Percentiles rank a stretch among this genome's conserved stretches.
phyloP scores from a whole-genome alignment of 2,113 vertebrate species.

The Marcusenius ussheri region DNA sequence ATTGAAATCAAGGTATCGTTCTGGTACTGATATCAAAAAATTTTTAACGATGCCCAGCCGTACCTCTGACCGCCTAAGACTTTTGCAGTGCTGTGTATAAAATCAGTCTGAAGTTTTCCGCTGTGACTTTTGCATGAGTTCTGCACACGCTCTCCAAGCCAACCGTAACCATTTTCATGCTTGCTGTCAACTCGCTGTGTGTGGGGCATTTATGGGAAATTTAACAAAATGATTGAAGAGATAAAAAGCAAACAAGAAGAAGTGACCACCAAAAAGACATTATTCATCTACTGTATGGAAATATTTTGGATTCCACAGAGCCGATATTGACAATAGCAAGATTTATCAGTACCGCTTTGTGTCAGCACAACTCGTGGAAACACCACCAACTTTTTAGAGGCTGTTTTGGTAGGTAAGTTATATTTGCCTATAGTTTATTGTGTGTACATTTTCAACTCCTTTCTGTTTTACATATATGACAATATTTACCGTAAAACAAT shows the following conservation, averaged over 20 bases:
- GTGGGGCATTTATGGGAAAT: not conserved
- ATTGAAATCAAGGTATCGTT: too few species aligned
- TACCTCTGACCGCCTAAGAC: too few species aligned
- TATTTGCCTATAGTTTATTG: not conserved
- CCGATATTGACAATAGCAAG: not conserved
- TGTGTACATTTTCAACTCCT: not conserved
- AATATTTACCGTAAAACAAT: not conserved
- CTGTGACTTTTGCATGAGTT: too few species aligned
- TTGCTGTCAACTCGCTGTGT: not conserved
- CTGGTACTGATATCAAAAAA: too few species aligned
- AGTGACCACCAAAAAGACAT: not conserved
- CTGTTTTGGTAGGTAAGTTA: not conserved
- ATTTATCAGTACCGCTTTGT: not conserved
- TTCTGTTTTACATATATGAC: not conserved
- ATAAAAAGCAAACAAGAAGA: not conserved
- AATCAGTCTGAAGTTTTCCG: too few species aligned
- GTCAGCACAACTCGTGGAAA: not conserved
- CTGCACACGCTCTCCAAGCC: not conserved
- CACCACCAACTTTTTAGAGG: not conserved
- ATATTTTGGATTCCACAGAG: not conserved
- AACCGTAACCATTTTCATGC: not conserved
- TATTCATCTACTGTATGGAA: not conserved
- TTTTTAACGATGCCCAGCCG: too few species aligned
- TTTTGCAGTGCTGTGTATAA: too few species aligned
- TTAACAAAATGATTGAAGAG: not conserved